Conservation (phyloP, 2,888 invertebrate genomes). For the Busseola fusca region DNA sequence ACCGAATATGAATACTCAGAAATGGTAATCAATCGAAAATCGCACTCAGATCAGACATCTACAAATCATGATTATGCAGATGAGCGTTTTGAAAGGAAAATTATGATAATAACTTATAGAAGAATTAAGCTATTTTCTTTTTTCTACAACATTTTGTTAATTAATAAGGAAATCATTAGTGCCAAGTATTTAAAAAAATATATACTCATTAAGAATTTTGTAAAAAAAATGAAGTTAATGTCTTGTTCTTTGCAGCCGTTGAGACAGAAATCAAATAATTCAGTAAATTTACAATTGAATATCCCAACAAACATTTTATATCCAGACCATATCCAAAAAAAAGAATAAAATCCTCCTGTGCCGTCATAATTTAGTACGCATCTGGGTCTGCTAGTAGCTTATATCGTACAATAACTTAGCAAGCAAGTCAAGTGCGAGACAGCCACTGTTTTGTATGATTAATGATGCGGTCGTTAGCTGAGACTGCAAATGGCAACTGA, state of each 20-base stretch:
- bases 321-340: conserved; percentile 18
- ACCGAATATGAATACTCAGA: too few species aligned
- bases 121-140: not conserved
- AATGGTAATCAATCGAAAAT: not conserved
- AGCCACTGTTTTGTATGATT: conserved; percentile 79
- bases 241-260: not conserved
- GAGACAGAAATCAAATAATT: not conserved
- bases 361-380: conserved; percentile 58
- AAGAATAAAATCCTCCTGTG: conserved; percentile 34
- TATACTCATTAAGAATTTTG: too few species aligned
- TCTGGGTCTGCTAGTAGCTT: conserved; percentile 63
- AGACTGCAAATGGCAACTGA: conserved; percentile 78
- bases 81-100: too few species aligned
- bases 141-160: too few species aligned
- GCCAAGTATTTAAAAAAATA: too few species aligned
- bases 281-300: not conserved
- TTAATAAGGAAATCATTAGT: not conserved
- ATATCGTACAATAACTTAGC: conserved; percentile 66
- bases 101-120: not conserved
- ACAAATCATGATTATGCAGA: not conserved
- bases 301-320: conserved; percentile 13
- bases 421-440: conserved; percentile 73
- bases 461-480: conserved; percentile 79
- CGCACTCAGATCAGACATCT: not conserved
- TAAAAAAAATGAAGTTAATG: not conserved